Base-by-base conservation (phyloP, 1,140 invertebrate species). In the Brachionus rubens region DNA sequence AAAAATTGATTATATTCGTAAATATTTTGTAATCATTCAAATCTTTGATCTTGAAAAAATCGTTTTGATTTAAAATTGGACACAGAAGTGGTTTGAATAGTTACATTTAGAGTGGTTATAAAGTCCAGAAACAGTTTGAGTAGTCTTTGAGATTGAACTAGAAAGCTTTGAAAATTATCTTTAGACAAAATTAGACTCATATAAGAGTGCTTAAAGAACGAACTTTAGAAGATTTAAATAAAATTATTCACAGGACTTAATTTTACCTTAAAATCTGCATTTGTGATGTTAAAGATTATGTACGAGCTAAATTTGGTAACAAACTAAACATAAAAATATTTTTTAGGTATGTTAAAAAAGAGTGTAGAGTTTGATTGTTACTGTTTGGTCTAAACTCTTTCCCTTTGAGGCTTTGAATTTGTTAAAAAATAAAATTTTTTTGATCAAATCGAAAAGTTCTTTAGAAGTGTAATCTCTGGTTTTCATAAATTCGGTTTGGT, bases 141-240 rank as follows among this genome's bases (percentile, higher is more conserved):
- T 9, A 65, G 9, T 65, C 43, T 65, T 4, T 65, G 59, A 65
- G 40, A 41, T 41, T 65, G 59, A 26, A 10, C 2, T 10, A 65
- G 36, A 65, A 65, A 65, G 16, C 3, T 65, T 65, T 65, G 59
- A 65, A 26, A 65, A 65, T 46, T 43, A 14, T 65, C 59, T 43
- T 65, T 65, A 9, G 59, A 65, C 7, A 65, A 43, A 65, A 65
- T 65, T 21, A 65, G 21, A 0, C 59, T 28, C 59, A 65, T 65
- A 10, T 65, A 65, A 3, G 59, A 65, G 24, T 43, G 36, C 59
- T 65, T 12, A 36, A 21, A 65, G 43, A 46, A n/a, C n/a, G n/a
- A n/a, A n/a, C n/a, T n/a, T n/a, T n/a, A n/a, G n/a, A n/a, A n/a
- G n/a, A n/a, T n/a, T n/a, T n/a, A n/a, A n/a, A n/a, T n/a, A n/a